These are phyloP conservation scores for Donacobius atricapilla DNA, from an alignment of 2,113 vertebrate species.

Conservation along the genomic window DNA sequence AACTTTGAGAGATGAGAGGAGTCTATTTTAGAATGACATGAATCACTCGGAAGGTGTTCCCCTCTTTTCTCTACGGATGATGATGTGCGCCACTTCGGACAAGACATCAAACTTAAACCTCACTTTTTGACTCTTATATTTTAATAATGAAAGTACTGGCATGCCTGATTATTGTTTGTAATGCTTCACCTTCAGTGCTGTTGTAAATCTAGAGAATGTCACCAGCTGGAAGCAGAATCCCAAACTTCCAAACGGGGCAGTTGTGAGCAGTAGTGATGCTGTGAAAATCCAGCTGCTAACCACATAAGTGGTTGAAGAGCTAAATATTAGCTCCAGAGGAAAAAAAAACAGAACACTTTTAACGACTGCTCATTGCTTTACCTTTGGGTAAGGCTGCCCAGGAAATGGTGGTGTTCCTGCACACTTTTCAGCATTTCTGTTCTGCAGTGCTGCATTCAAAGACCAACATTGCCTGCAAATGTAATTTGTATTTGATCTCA, in stretches of 20 bases:
- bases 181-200: background rate
- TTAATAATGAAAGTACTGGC: background rate
- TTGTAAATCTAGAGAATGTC: background rate
- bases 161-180: background rate
- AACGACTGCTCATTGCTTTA: background rate
- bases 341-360: background rate
- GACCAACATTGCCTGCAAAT: background rate
- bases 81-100: background rate
- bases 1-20: slow-evolving; percentile 17
- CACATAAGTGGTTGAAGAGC: background rate
- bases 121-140: background rate
- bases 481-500: slow-evolving; percentile 3
- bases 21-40: slow-evolving; percentile 24
- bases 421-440: background rate
- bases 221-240: background rate
- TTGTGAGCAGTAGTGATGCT: background rate
- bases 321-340: background rate
- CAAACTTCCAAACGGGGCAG: background rate
- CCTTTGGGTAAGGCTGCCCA: background rate
- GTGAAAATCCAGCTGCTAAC: background rate
- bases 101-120: background rate
- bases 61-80: background rate
- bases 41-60: slow-evolving; percentile 41
- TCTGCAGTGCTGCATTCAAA: background rate
- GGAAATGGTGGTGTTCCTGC: background rate